phyloP scores from a whole-genome alignment of 2,797 vertebrate species.

The Catostomus latipinnis region DNA sequence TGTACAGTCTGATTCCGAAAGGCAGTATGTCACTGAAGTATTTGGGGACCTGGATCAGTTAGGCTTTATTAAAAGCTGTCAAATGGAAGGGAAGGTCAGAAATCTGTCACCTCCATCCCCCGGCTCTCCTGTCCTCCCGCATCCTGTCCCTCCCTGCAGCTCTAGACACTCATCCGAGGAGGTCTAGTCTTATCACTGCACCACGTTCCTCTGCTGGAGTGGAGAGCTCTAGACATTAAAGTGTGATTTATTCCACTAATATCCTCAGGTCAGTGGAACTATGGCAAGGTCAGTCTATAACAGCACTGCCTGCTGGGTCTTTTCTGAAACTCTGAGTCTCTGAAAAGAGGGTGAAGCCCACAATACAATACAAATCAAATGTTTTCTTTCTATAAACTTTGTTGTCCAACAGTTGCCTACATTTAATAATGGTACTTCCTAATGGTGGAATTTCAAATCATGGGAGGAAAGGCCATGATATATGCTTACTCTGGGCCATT shows the following conservation, averaged over 20 bases:
- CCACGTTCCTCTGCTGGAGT: conserved; percentile 37
- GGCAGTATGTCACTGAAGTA: conserved; percentile 17
- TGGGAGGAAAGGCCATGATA: neutral
- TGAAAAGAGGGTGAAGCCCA: conserved; percentile 26
- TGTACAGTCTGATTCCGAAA: neutral
- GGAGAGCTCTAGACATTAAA: conserved; percentile 58
- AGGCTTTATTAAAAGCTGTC: conserved; percentile 53
- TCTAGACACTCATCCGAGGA: conserved; percentile 34
- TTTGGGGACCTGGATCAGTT: conserved; percentile 39
- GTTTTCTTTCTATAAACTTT: conserved; percentile 31
- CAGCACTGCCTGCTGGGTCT: conserved; percentile 53
- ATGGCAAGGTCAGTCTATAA: conserved; percentile 59
- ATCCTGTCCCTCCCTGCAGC: conserved; percentile 8
- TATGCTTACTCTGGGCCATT: neutral
- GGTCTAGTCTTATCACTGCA: conserved; percentile 46
- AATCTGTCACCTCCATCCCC: conserved; percentile 36
- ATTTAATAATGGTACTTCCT: neutral
- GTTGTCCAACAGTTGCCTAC: neutral
- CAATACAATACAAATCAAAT: conserved; percentile 29
- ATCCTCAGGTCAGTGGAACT: conserved; percentile 60
- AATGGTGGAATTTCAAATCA: neutral
- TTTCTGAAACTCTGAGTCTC: conserved; percentile 40
- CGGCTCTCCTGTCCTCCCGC: neutral
- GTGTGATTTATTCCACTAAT: conserved; percentile 64
- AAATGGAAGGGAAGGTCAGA: conserved; percentile 39